phyloP scores from a whole-genome alignment of 1,140 invertebrate genomes.

The Microplitis demolitor region DNA sequence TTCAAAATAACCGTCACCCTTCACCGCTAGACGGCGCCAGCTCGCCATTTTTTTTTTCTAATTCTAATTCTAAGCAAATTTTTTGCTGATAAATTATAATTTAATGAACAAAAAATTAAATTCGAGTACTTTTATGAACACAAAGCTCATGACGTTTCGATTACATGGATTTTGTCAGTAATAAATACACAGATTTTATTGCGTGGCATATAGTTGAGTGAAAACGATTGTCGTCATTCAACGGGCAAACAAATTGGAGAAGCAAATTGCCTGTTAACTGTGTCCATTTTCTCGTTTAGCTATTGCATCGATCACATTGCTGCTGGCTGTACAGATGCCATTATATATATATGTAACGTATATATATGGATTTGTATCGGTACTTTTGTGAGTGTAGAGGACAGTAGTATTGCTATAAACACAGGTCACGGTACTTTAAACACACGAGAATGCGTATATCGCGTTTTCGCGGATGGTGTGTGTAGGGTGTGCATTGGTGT shows the following conservation, averaged over 20 bases:
- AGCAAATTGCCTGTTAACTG: conserved; percentile 6
- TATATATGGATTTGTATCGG: no score
- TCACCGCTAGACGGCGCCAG: no score
- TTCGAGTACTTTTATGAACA: no score
- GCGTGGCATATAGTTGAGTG: not conserved
- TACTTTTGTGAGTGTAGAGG: no score
- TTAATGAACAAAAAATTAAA: no score
- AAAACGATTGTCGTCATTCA: conserved; percentile 1
- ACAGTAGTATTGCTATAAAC: no score
- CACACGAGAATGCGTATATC: not conserved
- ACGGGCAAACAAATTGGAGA: not conserved
- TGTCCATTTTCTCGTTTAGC: not conserved
- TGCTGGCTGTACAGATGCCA: not conserved
- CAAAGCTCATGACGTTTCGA: not conserved
- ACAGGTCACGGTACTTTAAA: not conserved
- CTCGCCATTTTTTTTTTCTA: no score
- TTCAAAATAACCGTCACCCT: not conserved
- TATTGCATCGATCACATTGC: conserved; percentile 3
- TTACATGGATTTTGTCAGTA: not conserved
- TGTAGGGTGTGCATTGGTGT: not conserved
- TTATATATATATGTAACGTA: no score
- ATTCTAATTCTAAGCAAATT: no score
- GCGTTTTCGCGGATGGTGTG: no score
- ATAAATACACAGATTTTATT: not conserved
- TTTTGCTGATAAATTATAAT: no score